Conservation (phyloP, 2,888 invertebrate genomes). For the Mechanitis mazaeus region DNA sequence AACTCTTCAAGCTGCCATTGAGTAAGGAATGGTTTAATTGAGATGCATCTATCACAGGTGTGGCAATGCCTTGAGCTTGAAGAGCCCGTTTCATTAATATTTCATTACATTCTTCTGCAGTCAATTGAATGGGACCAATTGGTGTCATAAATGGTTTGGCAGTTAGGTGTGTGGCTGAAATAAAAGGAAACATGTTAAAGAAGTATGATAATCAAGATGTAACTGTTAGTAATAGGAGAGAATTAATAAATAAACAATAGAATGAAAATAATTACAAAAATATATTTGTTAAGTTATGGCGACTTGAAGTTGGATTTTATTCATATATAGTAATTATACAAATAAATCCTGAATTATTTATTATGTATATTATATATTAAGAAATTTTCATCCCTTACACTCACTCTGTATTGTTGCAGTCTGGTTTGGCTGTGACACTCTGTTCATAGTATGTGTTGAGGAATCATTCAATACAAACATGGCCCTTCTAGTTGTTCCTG, state of each 20-base stretch:
- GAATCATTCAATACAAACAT: conserved; percentile 73
- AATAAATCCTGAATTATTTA: no score
- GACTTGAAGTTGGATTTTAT: no score
- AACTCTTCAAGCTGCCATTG: conserved; percentile 62
- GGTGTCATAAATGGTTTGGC: conserved; percentile 83
- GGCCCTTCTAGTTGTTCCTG: conserved; percentile 54
- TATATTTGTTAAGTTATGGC: no score
- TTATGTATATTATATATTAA: background rate
- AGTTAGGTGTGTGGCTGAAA: conserved; percentile 62
- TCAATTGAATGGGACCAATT: conserved; percentile 83
- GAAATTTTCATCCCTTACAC: conserved; percentile 28
- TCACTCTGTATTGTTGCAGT: conserved; percentile 71
- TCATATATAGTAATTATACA: no score
- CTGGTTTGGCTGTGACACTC: conserved; percentile 69
- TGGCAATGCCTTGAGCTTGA: conserved; percentile 78
- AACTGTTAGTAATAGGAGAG: conserved; percentile 10
- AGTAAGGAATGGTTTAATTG: conserved; percentile 65
- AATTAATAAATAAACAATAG: background rate
- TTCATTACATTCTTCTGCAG: conserved; percentile 87
- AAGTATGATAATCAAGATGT: background rate
- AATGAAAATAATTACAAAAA: background rate
- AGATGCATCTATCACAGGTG: conserved; percentile 68
- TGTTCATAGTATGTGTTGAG: conserved; percentile 59
- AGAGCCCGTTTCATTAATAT: conserved; percentile 85
- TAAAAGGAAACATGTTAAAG: conserved; percentile 17